Evolutionary conservation across 2,797 vertebrate species (phyloP).

Genomic region (Leptatherina wallacei): DNA sequence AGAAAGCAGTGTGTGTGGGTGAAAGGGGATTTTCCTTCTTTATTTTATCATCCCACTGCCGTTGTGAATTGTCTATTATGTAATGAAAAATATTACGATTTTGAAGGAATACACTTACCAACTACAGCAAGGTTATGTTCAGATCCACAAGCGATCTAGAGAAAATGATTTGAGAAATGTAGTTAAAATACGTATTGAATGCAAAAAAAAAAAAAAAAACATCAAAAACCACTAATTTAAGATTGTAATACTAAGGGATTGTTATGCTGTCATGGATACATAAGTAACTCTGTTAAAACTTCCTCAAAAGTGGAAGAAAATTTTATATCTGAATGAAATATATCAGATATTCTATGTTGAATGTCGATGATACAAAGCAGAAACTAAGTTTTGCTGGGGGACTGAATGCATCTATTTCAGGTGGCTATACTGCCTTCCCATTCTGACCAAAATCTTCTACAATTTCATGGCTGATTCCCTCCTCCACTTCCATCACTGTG

Average conservation of each 20-base stretch:
- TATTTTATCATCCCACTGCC: slow-evolving; percentile 12
- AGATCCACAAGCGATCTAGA: slow-evolving; percentile 92
- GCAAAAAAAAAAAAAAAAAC: neutral
- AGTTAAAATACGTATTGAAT: slow-evolving; percentile 28
- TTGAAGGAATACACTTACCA: slow-evolving; percentile 82
- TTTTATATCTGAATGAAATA: slow-evolving; percentile 11
- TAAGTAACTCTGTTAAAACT: slow-evolving; percentile 28
- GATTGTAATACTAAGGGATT: slow-evolving; percentile 7
- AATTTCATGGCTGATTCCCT: slow-evolving; percentile 22
- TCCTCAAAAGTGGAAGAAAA: slow-evolving; percentile 43
- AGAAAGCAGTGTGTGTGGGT: neutral
- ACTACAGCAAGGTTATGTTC: slow-evolving; percentile 94
- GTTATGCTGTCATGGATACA: slow-evolving; percentile 11
- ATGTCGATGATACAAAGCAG: slow-evolving; percentile 11
- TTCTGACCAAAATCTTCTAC: slow-evolving; percentile 20
- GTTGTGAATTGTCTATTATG: slow-evolving; percentile 12
- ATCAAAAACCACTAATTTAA: neutral
- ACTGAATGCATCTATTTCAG: slow-evolving; percentile 35
- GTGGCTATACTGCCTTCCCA: neutral
- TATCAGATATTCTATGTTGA: neutral
- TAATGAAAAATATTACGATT: neutral
- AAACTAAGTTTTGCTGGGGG: slow-evolving; percentile 4
- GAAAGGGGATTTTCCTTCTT: neutral
- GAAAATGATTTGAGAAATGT: slow-evolving; percentile 26
- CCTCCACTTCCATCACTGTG: neutral